Evolutionary conservation across 2,888 invertebrate genomes (phyloP), one percentile per base, ranked within the genome.

Genomic region (Aphrophora alni): DNA sequence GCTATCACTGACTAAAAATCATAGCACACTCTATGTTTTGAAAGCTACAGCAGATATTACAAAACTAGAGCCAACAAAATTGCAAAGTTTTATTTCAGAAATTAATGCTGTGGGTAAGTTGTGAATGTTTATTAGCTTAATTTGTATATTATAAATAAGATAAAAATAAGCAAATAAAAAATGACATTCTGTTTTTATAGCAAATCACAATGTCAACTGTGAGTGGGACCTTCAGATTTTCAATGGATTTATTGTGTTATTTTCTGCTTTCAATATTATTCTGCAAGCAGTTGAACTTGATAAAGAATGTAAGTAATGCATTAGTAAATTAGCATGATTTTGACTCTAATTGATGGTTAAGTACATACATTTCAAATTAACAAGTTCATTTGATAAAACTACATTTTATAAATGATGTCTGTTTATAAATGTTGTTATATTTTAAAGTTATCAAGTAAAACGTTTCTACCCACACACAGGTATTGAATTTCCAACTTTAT

Each of bases 241-340:
- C 59, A 59, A 79, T 27, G 78, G 78, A 68, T 79, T 74, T 68
- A 59, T 28, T 14, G 51, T 79, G 14, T 14, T 79, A 14, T 79
- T 74, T 38, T 33, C 59, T 21, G 21, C 28, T 33, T 74, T 79
- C 38, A 68, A 79, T 21, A 74, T 73, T 5, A 24, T 79, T 14
- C 28, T 33, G 24, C 59, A 74, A 38, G 78, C 74, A 25, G 68
- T 79, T 7, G 74, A 79, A 38, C 27, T 73, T 68, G 73, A 51
- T 51, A 79, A 79, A 68, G 33, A 74, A 74, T 44, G 78, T 68
- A 74, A 74, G 59, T 79, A 24, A 21, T 14, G 2, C 12, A 14
- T 44, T 44, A 44, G 33, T 33, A 33, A 33, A 33, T 5, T n/a
- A 71, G 21, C 26, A 4, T 44, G 21, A 17, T n/a, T n/a, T n/a